A percentile compares a stretch with the other conserved stretches of the same genome.
Conservation (phyloP, 2,113 vertebrate species). For the Lota lota region DNA sequence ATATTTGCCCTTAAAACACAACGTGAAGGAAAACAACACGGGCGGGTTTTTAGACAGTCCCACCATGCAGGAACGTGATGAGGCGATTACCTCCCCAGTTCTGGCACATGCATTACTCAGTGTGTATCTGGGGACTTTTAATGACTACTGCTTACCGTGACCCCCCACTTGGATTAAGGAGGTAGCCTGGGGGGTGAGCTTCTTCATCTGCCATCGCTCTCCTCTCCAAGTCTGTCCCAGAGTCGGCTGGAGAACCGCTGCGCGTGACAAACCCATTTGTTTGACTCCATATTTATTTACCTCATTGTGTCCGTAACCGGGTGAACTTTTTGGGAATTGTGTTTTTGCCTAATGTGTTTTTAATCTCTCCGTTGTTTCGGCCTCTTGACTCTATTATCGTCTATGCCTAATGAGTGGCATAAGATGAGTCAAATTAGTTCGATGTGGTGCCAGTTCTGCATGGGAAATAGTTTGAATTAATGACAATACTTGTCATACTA, state of each 20-base stretch:
- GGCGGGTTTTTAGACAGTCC: conserved; percentile 5
- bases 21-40: not conserved
- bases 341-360: too few relatives aligned
- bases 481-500: too few relatives aligned
- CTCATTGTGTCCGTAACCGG: not conserved
- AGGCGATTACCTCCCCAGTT: conserved; percentile 7
- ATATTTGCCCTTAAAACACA: not conserved
- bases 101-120: conserved; percentile 20
- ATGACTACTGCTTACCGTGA: conserved; percentile 5
- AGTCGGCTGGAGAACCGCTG: not conserved
- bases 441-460: too few relatives aligned
- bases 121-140: conserved; percentile 13
- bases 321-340: not conserved
- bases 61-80: conserved; percentile 1
- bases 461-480: too few relatives aligned
- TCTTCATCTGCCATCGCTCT: conserved; percentile 8
- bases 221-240: not conserved
- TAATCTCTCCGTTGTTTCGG: too few relatives aligned
- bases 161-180: conserved; percentile 12
- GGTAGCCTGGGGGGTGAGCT: conserved; percentile 5
- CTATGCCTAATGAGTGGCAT: too few relatives aligned
- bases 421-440: too few relatives aligned
- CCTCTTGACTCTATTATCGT: too few relatives aligned
- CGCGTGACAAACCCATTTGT: not conserved
- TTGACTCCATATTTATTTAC: not conserved